phyloP scores from a whole-genome alignment of 92 coral and sea anemone species.

The Zoanthus sociatus region DNA sequence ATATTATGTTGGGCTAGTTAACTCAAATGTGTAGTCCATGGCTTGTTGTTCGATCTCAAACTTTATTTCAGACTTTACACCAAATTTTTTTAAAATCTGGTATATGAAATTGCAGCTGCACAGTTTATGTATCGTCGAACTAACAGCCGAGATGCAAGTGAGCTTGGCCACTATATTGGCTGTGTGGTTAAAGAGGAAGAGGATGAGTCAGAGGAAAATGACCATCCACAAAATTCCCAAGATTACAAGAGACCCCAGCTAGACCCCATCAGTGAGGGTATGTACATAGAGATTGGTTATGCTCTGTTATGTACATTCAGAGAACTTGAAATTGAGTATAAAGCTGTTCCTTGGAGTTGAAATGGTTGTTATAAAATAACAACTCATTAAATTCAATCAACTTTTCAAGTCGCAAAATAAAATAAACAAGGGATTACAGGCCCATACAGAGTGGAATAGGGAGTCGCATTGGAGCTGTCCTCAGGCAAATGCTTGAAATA shows the following conservation, averaged over 20 bases:
- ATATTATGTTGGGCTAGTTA: no score
- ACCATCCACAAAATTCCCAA: constrained; percentile 66
- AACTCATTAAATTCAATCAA: no score
- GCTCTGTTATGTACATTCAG: background rate
- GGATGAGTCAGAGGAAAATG: constrained; percentile 76
- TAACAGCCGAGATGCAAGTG: constrained; percentile 68
- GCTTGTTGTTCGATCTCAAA: background rate
- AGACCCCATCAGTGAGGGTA: constrained; percentile 92
- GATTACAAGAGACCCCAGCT: constrained; percentile 95
- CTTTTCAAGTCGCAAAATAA: no score
- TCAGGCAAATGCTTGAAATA: no score
- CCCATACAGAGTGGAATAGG: no score
- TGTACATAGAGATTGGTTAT: background rate
- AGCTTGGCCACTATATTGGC: constrained; percentile 44
- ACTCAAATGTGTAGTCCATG: no score
- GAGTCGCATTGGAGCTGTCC: no score
- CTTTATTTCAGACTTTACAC: background rate
- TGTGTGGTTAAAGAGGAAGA: constrained; percentile 62
- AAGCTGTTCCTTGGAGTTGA: no score
- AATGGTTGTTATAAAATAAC: no score
- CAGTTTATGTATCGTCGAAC: constrained; percentile 94
- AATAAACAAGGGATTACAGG: no score
- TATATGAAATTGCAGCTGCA: constrained; percentile 59
- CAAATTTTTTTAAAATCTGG: background rate
- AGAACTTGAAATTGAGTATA: background rate